Conservation (phyloP, 2,113 vertebrate species). For the Vidua macroura region DNA sequence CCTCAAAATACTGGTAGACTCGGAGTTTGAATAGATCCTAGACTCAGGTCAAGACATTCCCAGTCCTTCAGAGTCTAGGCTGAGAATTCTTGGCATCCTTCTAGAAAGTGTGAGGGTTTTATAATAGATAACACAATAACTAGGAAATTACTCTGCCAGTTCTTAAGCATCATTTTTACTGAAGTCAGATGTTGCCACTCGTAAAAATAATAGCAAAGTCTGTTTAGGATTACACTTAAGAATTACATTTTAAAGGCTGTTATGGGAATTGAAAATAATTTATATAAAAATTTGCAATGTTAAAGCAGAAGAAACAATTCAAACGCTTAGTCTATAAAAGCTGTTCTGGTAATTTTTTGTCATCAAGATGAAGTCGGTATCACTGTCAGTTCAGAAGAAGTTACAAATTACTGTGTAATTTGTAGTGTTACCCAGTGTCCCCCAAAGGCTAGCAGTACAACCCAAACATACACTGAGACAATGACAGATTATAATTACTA, state of each 20-base stretch:
- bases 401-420: not conserved
- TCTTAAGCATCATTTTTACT: not conserved
- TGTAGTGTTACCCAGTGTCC: not conserved
- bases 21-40: not conserved
- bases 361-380: not conserved
- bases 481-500: not conserved
- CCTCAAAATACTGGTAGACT: not conserved
- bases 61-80: not conserved
- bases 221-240: not conserved
- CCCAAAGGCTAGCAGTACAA: not conserved
- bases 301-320: not conserved
- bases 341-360: not conserved
- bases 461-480: not conserved
- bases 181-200: not conserved
- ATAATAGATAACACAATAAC: not conserved
- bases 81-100: not conserved
- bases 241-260: not conserved
- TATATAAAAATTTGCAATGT: not conserved
- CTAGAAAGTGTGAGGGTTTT: not conserved
- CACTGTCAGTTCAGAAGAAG: not conserved
- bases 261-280: not conserved
- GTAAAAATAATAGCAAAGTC: not conserved
- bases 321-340: not conserved
- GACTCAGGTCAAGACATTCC: not conserved
- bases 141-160: not conserved